Conservation (phyloP, 2,113 vertebrate species). For the Brachyhypopomus occidentalis region DNA sequence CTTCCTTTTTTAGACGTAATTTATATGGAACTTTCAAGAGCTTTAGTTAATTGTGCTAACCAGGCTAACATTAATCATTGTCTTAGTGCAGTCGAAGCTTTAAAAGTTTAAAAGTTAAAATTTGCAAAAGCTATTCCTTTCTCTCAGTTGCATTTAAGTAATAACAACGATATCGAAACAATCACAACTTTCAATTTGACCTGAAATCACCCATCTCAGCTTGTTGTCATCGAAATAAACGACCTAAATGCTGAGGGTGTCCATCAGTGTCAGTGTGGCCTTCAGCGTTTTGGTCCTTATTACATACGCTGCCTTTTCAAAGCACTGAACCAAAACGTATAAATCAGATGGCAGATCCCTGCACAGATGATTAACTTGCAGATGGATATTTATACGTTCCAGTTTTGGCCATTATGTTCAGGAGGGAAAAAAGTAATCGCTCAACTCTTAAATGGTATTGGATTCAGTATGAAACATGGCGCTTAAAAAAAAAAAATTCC, state of each 20-base stretch:
- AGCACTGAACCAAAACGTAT: background rate
- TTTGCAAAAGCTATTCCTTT: no score
- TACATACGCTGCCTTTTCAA: background rate
- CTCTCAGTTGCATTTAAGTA: no score
- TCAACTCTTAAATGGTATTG: background rate
- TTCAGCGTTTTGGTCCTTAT: background rate
- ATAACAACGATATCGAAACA: no score
- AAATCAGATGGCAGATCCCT: conserved; percentile 7
- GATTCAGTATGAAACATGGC: conserved; percentile 8
- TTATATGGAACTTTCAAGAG: no score
- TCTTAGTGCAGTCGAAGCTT: no score
- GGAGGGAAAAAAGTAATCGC: background rate
- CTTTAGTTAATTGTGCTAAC: no score
- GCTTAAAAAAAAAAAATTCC: background rate
- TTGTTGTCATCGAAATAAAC: no score
- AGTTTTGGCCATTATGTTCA: conserved; percentile 14
- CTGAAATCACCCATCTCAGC: no score
- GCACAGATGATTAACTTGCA: background rate
- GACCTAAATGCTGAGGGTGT: background rate
- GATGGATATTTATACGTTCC: conserved; percentile 5
- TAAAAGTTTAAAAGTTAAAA: no score
- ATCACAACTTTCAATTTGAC: no score
- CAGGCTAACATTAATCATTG: no score
- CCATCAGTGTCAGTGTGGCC: background rate
- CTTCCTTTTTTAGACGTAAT: no score